Base-by-base conservation (phyloP, 2,113 vertebrate species). In the Chaetops frenatus region DNA sequence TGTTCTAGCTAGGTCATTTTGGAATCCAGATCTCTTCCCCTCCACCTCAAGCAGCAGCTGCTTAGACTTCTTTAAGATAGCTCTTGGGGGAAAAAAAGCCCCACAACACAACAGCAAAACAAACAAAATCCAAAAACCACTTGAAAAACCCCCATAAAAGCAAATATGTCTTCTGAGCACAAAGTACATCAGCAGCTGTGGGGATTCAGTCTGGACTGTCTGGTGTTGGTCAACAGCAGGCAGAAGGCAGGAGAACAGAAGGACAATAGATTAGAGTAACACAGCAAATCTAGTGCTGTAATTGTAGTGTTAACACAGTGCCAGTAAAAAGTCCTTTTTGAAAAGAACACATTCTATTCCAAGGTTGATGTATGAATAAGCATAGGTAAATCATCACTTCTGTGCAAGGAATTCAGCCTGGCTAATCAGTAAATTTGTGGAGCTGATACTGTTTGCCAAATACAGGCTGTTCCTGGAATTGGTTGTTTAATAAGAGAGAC, bases 1-100 rank as follows among this genome's bases (percentile, higher is more conserved):
- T n/a, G n/a, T 90, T 88, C 54, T 20, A 22, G 8, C 10, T 42
- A 42, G 15, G 15, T 62, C 11, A 5, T 54, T 83, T 35, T 83
- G 36, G 58, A 77, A 27, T 70, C 50, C 42, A 51, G 15, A 45
- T 77, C 24, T 53, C 38, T 86, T 81, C 31, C 56, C 85, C 11
- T 54, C 80, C 21, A 35, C 14, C 40, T 83, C 28, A 76, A 70
- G 50, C n/a, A 83, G n/a, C 28, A 80, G 27, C 19, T 65, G 81
- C 80, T 90, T 51, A 67, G 27, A 21, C 15, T 88, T 54, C 16
- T 60, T 72, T 15, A 60, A 35, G 60, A 20, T 11, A 86, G 12
- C 15, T 35, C 27, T 56, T 0, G 5, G 10, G 15, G 42, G 1
- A n/a, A 27, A 71, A 38, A 79, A 20, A 12, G 3, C 1, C 12